phyloP scores from a whole-genome alignment of 2,797 vertebrate genomes.

The Hylomyscus alleni region DNA sequence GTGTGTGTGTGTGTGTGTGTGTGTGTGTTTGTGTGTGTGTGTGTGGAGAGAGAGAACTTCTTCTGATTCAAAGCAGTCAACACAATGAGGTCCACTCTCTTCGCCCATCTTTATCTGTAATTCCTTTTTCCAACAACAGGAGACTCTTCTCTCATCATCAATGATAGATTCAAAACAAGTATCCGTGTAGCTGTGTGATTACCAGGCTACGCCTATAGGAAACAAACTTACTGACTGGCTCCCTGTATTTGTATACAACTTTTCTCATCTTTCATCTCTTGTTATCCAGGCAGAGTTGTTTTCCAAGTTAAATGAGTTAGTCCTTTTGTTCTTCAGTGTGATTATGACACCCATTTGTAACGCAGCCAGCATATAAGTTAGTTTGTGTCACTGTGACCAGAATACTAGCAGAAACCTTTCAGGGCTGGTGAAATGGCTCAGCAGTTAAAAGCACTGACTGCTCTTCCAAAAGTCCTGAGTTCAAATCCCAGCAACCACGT shows the following conservation, averaged over 20 bases:
- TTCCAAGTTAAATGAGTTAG: not conserved
- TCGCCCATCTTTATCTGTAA: not conserved
- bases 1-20: not conserved
- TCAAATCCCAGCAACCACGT: too few relatives aligned
- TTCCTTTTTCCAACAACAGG: not conserved
- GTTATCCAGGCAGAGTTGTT: not conserved
- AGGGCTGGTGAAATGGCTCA: too few relatives aligned
- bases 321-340: not conserved
- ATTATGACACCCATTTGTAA: not conserved
- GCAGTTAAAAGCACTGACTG: too few relatives aligned
- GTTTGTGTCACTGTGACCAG: not conserved
- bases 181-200: not conserved
- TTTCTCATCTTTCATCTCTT: not conserved
- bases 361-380: not conserved
- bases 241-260: not conserved
- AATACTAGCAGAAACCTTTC: not conserved
- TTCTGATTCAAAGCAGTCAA: conserved; percentile 4
- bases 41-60: not conserved
- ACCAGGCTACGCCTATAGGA: not conserved
- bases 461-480: too few relatives aligned
- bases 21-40: too few relatives aligned
- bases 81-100: not conserved
- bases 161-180: not conserved
- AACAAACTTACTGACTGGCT: not conserved
- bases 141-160: not conserved